Base-by-base conservation (phyloP, 2,113 vertebrate species). In the Oncorhynchus nerka region DNA sequence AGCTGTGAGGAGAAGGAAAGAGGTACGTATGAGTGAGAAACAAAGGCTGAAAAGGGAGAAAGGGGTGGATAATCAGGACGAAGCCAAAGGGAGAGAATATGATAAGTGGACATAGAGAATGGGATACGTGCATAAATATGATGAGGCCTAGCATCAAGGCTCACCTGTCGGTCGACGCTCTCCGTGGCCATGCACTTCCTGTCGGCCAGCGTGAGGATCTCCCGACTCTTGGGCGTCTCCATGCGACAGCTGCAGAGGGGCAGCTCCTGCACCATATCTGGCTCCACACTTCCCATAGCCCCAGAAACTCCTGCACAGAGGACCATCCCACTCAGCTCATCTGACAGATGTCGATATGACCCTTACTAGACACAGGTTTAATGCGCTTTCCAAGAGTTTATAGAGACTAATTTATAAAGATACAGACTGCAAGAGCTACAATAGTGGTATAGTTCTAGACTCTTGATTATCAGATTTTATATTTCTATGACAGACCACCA, bases 121-220 rank as follows among this genome's bases (percentile, higher is more conserved):
- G 20, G n/a, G 20, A n/a, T 7, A 22, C 20, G 16, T 7, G 59
- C 7, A 62, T 2, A 62, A 22, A 24, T 62, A 57, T 4, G 55
- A 20, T 19, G 55, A 57, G 55, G 4, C 20, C 15, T 4, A 57
- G 55, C 39, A 45, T 45, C 39, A 45, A 45, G 95, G 85, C 93
- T 96, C 89, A 99, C 90, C 95, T 98, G 96, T 0, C 95, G 95
- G 16, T 97, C 96, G 22, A 96, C 90, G 0, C 97, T 97, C 88
- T 99, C 98, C 0, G 96, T 97, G 74, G 98, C 98, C 98, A 99
- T 99, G 92, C 98, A 99, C 93, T 97, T 98, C 91, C 96, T 95
- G 92, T 97, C 97, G n/a, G 97, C 95, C 81, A 98, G 90, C 0
- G 94, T 97, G 80, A 95, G 94, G 85, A 98, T 96, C 93, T 99